Evolutionary conservation across 2,113 vertebrate genomes (phyloP).

Genomic region (Thalassarche chlororhynchos): DNA sequence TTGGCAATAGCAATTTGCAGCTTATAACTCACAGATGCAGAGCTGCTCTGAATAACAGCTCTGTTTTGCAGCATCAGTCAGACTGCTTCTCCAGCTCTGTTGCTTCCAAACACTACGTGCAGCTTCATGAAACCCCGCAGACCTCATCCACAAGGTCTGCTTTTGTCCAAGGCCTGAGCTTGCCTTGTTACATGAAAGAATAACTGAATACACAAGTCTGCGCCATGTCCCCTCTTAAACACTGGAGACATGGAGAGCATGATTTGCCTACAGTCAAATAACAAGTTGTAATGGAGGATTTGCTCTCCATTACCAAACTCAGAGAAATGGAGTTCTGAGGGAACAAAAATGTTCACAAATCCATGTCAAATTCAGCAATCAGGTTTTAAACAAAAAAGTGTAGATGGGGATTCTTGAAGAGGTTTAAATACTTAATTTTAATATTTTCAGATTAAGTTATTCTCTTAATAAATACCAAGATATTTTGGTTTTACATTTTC

Average conservation of each 20-base stretch:
- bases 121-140: not conserved
- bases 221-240: not conserved
- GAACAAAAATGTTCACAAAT: fast-evolving
- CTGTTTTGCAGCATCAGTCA: not conserved
- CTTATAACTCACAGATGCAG: not conserved
- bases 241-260: fast-evolving
- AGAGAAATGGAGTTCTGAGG: not conserved
- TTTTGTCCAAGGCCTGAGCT: not conserved
- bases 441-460: not conserved
- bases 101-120: not conserved
- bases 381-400: not conserved
- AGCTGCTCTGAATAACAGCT: not conserved
- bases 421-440: not conserved
- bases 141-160: not conserved
- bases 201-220: not conserved
- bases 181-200: not conserved
- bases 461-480: not conserved
- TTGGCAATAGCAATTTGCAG: not conserved
- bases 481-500: not conserved
- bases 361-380: not conserved
- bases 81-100: not conserved
- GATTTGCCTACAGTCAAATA: not conserved
- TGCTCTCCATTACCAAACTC: not conserved
- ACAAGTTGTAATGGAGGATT: not conserved
- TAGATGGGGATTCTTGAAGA: not conserved